A percentile compares a stretch with the other conserved stretches of the same genome.
Evolutionary conservation across 2,888 invertebrate genomes (phyloP).

Genomic region (Aplocera efformata): DNA sequence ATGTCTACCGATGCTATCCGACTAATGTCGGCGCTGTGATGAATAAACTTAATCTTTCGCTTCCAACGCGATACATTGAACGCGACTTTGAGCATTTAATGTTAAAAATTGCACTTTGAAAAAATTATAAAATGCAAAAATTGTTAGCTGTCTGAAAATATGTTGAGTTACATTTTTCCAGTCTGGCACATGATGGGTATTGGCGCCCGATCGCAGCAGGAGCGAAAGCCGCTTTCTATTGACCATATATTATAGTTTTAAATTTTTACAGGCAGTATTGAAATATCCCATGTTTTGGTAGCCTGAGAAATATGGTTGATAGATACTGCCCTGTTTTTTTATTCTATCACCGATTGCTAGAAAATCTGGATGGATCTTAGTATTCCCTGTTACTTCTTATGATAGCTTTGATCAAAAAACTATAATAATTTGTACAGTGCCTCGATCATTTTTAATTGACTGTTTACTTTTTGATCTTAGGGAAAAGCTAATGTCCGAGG

Average conservation of each 20-base stretch:
- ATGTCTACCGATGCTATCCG: conserved; percentile 11
- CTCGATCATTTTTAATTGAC: conserved; percentile 1
- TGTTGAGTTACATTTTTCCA: conserved; percentile 33
- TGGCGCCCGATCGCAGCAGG: too few relatives aligned
- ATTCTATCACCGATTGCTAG: too few relatives aligned
- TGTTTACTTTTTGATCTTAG: neutral
- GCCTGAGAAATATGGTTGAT: too few relatives aligned
- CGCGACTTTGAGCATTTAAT: conserved; percentile 51
- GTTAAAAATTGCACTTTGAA: conserved; percentile 44
- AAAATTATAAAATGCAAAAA: conserved; percentile 38
- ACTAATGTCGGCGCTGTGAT: conserved; percentile 40
- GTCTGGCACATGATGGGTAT: conserved; percentile 33
- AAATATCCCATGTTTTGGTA: too few relatives aligned
- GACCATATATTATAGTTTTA: too few relatives aligned
- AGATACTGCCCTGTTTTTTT: too few relatives aligned
- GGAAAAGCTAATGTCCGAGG: conserved; percentile 1
- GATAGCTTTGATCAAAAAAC: too few relatives aligned
- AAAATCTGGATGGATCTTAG: too few relatives aligned
- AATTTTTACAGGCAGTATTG: too few relatives aligned
- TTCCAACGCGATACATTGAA: conserved; percentile 31
- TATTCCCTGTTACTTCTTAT: too few relatives aligned
- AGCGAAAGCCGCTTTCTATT: too few relatives aligned
- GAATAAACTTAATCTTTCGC: conserved; percentile 36
- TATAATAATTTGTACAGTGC: conserved; percentile 3
- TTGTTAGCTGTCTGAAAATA: conserved; percentile 32